phyloP scores from a whole-genome alignment of 2,888 invertebrate species.

The Oligia fasciuncula region DNA sequence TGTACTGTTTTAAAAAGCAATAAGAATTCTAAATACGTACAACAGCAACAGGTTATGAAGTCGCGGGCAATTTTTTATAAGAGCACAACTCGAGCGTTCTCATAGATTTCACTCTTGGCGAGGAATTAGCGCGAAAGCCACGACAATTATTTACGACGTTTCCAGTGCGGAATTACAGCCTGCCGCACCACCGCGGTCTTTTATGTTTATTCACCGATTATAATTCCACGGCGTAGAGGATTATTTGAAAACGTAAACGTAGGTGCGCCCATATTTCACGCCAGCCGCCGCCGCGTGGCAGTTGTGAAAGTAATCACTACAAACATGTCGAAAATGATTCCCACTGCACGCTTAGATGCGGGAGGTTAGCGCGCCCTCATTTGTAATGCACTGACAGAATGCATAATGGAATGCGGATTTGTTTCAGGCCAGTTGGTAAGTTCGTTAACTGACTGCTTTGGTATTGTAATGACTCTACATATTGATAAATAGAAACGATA shows the following conservation, averaged over 20 bases:
- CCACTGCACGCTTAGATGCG: constrained; percentile 71
- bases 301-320: constrained; percentile 84
- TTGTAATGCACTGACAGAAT: constrained; percentile 84
- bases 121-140: constrained; percentile 83
- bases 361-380: constrained; percentile 71
- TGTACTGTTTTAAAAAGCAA: constrained; percentile 37
- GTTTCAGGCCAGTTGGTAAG: constrained; percentile 69
- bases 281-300: constrained; percentile 76
- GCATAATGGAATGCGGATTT: constrained; percentile 75
- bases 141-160: constrained; percentile 86
- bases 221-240: constrained; percentile 82
- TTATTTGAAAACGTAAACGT: constrained; percentile 86
- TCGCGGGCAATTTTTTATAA: constrained; percentile 73
- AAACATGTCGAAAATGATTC: constrained; percentile 83
- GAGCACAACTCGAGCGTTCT: constrained; percentile 71
- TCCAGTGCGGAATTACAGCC: constrained; percentile 81
- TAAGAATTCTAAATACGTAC: constrained; percentile 49
- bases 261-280: constrained; percentile 84
- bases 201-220: constrained; percentile 86
- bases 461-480: constrained; percentile 37
- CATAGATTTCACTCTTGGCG: constrained; percentile 81
- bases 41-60: constrained; percentile 63
- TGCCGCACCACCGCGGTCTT: constrained; percentile 76
- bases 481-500: constrained; percentile 27
- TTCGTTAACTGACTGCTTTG: constrained; percentile 61